A percentile compares a stretch with the other conserved stretches of the same genome.
Evolutionary conservation across 2,888 invertebrate genomes (phyloP).

Genomic region (Chironomus tentans): DNA sequence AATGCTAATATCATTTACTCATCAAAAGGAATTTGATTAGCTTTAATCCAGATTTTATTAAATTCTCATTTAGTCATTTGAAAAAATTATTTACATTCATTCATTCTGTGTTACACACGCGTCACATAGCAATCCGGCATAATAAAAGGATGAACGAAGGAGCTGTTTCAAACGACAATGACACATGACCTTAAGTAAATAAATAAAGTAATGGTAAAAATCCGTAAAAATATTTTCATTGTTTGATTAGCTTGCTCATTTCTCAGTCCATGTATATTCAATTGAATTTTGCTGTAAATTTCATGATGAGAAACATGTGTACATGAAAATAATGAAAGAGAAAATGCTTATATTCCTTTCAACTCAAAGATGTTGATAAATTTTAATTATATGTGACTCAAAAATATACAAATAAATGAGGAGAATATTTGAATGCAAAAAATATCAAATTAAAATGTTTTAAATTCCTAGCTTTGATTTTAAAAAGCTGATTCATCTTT

Average conservation of each 20-base stretch:
- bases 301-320: not conserved
- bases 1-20: constrained; percentile 13
- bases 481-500: not conserved
- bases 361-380: no score
- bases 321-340: no score
- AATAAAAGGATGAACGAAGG: not conserved
- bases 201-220: not conserved
- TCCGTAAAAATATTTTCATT: constrained; percentile 3
- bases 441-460: no score
- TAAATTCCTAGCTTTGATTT: not conserved
- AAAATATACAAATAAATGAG: no score
- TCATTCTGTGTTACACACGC: not conserved
- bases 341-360: no score
- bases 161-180: not conserved
- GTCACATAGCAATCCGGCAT: not conserved
- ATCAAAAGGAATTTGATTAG: constrained; percentile 15
- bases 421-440: no score
- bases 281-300: not conserved
- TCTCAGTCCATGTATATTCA: not conserved
- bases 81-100: not conserved
- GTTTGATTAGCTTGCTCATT: constrained; percentile 11
- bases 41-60: constrained; percentile 25
- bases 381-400: no score
- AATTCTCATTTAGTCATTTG: constrained; percentile 11
- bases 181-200: constrained; percentile 22